Conservation (phyloP, 2,797 vertebrate genomes). For the Clarias fuscus region DNA sequence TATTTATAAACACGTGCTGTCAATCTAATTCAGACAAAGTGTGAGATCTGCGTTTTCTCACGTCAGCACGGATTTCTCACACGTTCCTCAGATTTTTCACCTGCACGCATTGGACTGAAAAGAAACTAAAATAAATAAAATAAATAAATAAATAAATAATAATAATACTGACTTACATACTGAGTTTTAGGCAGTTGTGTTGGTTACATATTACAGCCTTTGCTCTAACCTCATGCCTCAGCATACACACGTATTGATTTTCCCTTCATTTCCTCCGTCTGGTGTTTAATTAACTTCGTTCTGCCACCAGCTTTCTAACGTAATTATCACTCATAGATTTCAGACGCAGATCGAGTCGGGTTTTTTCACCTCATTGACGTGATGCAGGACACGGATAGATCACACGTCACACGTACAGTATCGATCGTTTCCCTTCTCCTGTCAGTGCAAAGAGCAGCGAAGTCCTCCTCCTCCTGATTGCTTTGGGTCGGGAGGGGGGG, state of each 20-base stretch:
- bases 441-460: not conserved
- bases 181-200: not conserved
- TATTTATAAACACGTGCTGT: slow-evolving; percentile 4
- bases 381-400: not conserved
- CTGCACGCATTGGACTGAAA: not conserved
- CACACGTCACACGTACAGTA: not conserved
- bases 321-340: slow-evolving; percentile 47
- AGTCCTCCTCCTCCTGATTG: not conserved
- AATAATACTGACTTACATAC: not conserved
- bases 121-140: not conserved
- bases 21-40: slow-evolving; percentile 11
- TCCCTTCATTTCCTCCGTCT: slow-evolving; percentile 13
- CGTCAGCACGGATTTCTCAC: not conserved
- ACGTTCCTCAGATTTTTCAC: not conserved
- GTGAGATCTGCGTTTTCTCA: slow-evolving; percentile 11
- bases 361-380: not conserved
- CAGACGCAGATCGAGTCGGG: not conserved
- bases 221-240: not conserved
- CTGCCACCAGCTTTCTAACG: slow-evolving; percentile 7
- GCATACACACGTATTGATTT: slow-evolving; percentile 16
- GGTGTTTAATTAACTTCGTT: slow-evolving; percentile 40
- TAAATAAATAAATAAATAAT: not conserved
- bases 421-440: not conserved
- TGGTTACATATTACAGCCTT: not conserved
- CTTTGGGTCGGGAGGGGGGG: too few relatives aligned